These are phyloP conservation scores for Gobio gobio DNA, from an alignment of 2,113 vertebrate species.

Conservation along the genomic window DNA sequence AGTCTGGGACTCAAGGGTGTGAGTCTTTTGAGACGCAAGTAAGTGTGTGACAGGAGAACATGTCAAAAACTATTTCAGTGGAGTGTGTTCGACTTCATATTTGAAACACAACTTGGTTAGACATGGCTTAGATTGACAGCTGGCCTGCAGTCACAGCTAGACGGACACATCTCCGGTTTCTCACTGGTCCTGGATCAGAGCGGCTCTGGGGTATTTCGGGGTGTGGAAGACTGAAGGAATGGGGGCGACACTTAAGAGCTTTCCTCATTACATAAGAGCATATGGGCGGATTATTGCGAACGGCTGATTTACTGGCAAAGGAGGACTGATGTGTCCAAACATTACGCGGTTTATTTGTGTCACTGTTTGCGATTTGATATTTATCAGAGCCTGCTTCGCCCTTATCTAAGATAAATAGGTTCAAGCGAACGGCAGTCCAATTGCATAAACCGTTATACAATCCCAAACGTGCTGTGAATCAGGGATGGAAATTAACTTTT, in stretches of 20 bases:
- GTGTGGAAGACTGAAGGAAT: neutral
- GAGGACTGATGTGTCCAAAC: neutral
- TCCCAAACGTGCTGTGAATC: neutral
- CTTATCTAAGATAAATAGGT: neutral
- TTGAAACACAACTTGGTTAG: too few species aligned
- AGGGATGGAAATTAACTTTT: too few species aligned
- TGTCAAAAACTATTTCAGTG: too few species aligned
- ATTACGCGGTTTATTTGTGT: neutral
- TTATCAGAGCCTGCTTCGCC: neutral
- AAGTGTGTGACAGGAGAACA: too few species aligned
- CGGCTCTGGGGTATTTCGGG: conserved; percentile 21
- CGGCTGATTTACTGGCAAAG: neutral
- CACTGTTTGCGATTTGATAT: conserved; percentile 8
- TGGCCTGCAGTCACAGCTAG: neutral
- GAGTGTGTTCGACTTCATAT: too few species aligned
- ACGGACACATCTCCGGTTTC: conserved; percentile 27
- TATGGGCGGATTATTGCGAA: neutral
- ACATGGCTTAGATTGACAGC: too few species aligned
- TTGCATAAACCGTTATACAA: neutral
- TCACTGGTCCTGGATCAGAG: neutral
- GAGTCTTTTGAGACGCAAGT: too few species aligned
- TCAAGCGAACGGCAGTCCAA: neutral
- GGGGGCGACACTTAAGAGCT: neutral
- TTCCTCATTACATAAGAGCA: conserved; percentile 35
- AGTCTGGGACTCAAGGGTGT: too few species aligned